A percentile compares a stretch with the other conserved stretches of the same genome.
Conservation (phyloP, 1,140 invertebrate genomes). For the Caenorhabditis inopinata region DNA sequence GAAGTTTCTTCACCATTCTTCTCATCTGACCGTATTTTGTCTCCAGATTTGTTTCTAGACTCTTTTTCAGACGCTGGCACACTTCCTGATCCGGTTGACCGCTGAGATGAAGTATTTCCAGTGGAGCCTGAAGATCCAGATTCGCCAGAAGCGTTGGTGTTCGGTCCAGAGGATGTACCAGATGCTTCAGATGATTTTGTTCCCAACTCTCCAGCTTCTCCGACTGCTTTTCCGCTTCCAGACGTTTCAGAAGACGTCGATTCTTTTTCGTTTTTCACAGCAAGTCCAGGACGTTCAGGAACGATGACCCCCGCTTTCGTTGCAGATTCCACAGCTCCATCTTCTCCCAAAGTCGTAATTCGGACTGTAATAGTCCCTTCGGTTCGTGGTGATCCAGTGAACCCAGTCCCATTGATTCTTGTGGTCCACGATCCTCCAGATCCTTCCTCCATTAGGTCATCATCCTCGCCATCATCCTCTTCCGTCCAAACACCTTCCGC, state of each 20-base stretch:
- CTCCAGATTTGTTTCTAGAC: too few species aligned
- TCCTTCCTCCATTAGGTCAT: not conserved
- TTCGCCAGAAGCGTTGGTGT: not conserved
- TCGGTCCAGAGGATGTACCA: not conserved
- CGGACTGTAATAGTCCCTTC: not conserved
- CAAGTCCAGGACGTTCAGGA: not conserved
- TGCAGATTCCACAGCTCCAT: not conserved
- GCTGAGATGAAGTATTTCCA: not conserved
- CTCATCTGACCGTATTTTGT: too few species aligned
- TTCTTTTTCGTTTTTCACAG: not conserved
- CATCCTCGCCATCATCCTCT: conserved; percentile 13
- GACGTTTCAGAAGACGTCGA: not conserved
- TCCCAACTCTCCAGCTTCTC: not conserved
- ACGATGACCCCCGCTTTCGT: not conserved
- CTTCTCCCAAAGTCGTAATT: conserved; percentile 16
- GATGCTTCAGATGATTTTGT: not conserved
- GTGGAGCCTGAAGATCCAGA: not conserved
- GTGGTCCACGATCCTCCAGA: not conserved
- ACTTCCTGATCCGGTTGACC: not conserved
- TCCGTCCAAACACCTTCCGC: not conserved
- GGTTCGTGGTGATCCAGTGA: not conserved
- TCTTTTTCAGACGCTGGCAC: too few species aligned
- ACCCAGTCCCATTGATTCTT: not conserved
- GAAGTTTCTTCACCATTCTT: not conserved
- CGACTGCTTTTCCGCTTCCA: not conserved